Conservation (phyloP, 2,888 invertebrate species). For the Morpho helenor region DNA sequence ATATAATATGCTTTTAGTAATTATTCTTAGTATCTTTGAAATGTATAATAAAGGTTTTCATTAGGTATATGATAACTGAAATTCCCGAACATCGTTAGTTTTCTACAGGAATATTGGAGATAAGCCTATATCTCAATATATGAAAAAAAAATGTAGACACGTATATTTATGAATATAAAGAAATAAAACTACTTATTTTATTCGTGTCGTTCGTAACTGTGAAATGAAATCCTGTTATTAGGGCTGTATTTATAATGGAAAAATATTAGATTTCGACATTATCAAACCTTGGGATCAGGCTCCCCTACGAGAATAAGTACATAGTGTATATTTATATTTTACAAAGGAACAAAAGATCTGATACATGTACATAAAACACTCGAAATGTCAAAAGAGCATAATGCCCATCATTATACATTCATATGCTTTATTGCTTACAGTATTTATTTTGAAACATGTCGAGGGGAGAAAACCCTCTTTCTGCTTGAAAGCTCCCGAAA, state of each 20-base stretch:
- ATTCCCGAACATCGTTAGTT: too few species aligned
- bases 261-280: slow-evolving; percentile 71
- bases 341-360: slow-evolving; percentile 72
- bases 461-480: slow-evolving; percentile 72
- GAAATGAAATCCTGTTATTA: slow-evolving; percentile 42
- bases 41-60: too few species aligned
- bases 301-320: slow-evolving; percentile 58
- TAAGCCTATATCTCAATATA: too few species aligned
- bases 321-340: slow-evolving; percentile 61
- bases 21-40: too few species aligned
- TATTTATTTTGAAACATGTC: slow-evolving; percentile 75
- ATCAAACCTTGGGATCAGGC: slow-evolving; percentile 61
- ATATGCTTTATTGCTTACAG: slow-evolving; percentile 77
- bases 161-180: too few species aligned
- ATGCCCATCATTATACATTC: slow-evolving; percentile 77
- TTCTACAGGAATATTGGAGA: too few species aligned
- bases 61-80: too few species aligned
- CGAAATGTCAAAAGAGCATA: slow-evolving; percentile 70
- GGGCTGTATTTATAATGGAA: slow-evolving; percentile 52
- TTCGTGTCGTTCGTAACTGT: too few species aligned
- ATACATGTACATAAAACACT: slow-evolving; percentile 76
- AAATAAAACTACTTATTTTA: too few species aligned
- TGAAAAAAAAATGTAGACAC: too few species aligned
- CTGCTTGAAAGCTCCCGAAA: slow-evolving; percentile 73
- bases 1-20: too few species aligned